These are phyloP conservation scores for Heliconius himera DNA, from an alignment of 1,140 invertebrate genomes.

Conservation along the genomic window DNA sequence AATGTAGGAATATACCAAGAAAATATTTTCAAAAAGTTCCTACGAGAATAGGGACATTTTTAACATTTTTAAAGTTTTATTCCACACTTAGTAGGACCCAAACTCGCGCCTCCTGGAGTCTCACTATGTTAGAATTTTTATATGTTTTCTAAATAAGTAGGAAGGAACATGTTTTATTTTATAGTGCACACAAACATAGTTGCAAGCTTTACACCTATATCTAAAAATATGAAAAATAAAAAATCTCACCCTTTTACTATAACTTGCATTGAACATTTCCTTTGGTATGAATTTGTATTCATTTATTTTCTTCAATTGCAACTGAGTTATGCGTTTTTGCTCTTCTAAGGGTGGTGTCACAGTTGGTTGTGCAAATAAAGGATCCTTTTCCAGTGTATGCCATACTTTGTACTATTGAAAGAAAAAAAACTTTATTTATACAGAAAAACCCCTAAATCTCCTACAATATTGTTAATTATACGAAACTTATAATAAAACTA, in stretches of 20 bases:
- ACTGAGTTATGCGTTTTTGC: constrained; percentile 84
- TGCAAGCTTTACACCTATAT: too few relatives aligned
- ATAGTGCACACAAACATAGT: too few relatives aligned
- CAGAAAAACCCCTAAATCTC: too few relatives aligned
- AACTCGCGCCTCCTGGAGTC: too few relatives aligned
- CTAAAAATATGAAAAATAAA: background rate
- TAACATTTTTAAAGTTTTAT: too few relatives aligned
- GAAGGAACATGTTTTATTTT: too few relatives aligned
- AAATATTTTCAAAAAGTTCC: too few relatives aligned
- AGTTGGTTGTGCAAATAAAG: constrained; percentile 86
- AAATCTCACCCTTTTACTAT: constrained; percentile 83
- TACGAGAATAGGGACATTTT: too few relatives aligned
- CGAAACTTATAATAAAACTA: background rate
- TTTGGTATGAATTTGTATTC: constrained; percentile 82
- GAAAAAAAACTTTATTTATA: constrained; percentile 26
- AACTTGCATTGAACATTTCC: constrained; percentile 83
- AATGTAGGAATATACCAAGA: too few relatives aligned
- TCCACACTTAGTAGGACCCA: too few relatives aligned
- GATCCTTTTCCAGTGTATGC: constrained; percentile 90
- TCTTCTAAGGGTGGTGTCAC: constrained; percentile 87
- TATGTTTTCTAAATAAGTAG: too few relatives aligned
- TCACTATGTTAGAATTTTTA: too few relatives aligned
- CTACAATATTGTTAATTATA: background rate
- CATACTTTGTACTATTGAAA: constrained; percentile 89
- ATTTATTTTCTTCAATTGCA: constrained; percentile 83